Conservation (phyloP, 2,888 invertebrate species). For the Lepidocyrtinus sp. region DNA sequence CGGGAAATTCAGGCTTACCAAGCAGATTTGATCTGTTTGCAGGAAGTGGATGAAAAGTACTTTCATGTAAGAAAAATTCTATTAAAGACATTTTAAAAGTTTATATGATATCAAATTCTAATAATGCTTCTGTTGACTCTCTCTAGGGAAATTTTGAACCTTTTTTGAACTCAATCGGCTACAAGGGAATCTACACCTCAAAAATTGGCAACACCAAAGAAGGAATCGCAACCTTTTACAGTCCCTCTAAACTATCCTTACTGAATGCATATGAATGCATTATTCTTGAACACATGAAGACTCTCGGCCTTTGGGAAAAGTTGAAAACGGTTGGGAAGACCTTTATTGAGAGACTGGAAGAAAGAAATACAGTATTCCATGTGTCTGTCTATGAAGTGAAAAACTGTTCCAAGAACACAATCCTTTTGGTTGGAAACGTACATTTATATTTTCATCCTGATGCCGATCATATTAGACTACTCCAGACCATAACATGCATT, state of each 20-base stretch:
- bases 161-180: slow-evolving; percentile 47
- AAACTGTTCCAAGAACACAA: slow-evolving; percentile 27
- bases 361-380: slow-evolving; percentile 66
- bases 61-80: slow-evolving; percentile 75
- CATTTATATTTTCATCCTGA: slow-evolving; percentile 95
- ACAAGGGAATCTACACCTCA: slow-evolving; percentile 77
- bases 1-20: slow-evolving; percentile 91
- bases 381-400: slow-evolving; percentile 55
- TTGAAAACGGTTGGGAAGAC: slow-evolving; percentile 19
- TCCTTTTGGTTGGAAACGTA: slow-evolving; percentile 61
- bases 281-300: slow-evolving; percentile 62
- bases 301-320: slow-evolving; percentile 53
- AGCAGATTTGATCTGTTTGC: slow-evolving; percentile 90
- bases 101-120: too few relatives aligned
- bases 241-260: slow-evolving; percentile 77
- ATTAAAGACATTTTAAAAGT: background rate
- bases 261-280: slow-evolving; percentile 41
- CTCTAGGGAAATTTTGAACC: slow-evolving; percentile 63
- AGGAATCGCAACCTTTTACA: slow-evolving; percentile 86
- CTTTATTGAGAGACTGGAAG: slow-evolving; percentile 50
- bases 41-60: slow-evolving; percentile 91
- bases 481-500: slow-evolving; percentile 86
- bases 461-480: slow-evolving; percentile 88
- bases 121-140: slow-evolving; percentile 17
- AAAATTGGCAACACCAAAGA: slow-evolving; percentile 85